Evolutionary conservation across 2,888 invertebrate genomes (phyloP), one percentile per base, ranked within the genome.

Genomic region (Orthosia gracilis): DNA sequence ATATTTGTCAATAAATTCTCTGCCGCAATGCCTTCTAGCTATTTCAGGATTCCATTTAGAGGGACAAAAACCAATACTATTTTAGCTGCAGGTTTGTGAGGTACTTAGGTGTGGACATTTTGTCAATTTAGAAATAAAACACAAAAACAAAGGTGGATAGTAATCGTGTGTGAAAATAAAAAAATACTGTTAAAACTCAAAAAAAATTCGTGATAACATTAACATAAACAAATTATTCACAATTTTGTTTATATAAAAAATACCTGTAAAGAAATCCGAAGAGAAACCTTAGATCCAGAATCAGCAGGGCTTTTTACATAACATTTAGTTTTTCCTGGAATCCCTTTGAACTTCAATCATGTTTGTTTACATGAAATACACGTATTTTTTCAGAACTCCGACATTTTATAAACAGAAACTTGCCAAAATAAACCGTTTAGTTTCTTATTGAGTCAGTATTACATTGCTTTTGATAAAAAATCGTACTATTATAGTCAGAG

Each of bases 341-440:
- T 81, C 66, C 80, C 64, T 83, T 83, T 66, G 75, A 74, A 73
- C 66, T 67, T 49, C 62, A 18, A 52, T 52, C 40, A 31, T 67
- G 50, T 69, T 69, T 80, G 18, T 75, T 66, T 74, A 83, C 52
- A 26, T 54, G 18, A 64, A 68, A 49, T 76, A 40, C 26, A 7
- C n/a, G 54, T 59, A 45, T 61, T 57, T 79, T 55, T 62, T 59
- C 3, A 52, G 57, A 62, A 50, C n/a, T 18, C 40, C 13, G 23
- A 18, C 21, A 55, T 18, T 52, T 47, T 18, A 26, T 40, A 61
- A 61, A 76, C 63, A 40, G 26, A 23, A 58, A 64, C 31, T 49
- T 63, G 84, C 69, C 69, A 80, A 80, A 69, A 69, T 63, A 81
- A 52, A 73, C 50, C 66, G 12, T 50, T 50, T 78, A 40, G 47